Evolutionary conservation across 2,797 vertebrate genomes (phyloP).

Genomic region (Hydrolagus colliei): DNA sequence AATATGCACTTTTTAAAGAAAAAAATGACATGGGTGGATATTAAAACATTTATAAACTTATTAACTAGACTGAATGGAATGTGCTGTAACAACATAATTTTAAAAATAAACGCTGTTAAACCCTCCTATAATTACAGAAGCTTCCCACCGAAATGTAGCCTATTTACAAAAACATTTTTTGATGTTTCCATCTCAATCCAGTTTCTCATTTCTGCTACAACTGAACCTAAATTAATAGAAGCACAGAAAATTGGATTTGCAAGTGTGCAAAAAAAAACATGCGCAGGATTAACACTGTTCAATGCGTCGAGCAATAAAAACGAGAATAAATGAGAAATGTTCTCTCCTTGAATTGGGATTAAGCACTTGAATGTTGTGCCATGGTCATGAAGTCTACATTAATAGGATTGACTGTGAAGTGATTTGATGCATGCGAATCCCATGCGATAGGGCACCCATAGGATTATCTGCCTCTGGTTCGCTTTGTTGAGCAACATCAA

Average conservation of each 20-base stretch:
- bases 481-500: neutral
- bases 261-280: neutral
- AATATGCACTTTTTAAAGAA: neutral
- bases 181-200: neutral
- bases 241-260: neutral
- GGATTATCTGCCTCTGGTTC: neutral
- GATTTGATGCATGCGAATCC: constrained; percentile 10
- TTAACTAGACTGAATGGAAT: neutral
- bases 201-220: neutral
- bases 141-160: neutral
- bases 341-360: neutral
- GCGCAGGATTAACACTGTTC: neutral
- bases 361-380: neutral
- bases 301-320: neutral
- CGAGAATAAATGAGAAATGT: neutral
- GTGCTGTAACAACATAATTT: neutral
- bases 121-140: constrained; percentile 1
- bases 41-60: constrained; percentile 10
- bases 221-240: neutral
- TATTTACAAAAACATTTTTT: neutral
- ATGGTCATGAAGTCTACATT: neutral
- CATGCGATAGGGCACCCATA: neutral
- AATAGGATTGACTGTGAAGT: constrained; percentile 20
- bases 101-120: neutral
- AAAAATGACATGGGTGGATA: neutral